phyloP scores from a whole-genome alignment of 2,113 vertebrate genomes.

The Oryzias curvinotus region DNA sequence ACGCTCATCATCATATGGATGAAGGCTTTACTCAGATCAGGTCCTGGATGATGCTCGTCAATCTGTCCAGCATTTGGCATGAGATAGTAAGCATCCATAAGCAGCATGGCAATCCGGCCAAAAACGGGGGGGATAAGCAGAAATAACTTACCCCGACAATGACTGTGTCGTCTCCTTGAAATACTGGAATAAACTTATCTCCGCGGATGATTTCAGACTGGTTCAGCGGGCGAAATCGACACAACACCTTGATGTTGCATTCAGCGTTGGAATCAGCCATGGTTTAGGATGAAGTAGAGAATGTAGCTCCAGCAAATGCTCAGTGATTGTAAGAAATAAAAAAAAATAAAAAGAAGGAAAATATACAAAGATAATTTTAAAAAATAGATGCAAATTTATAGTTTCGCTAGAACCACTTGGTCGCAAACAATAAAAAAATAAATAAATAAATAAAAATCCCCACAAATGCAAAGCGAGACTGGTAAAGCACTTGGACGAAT shows the following conservation, averaged over 20 bases:
- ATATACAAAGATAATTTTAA: background rate
- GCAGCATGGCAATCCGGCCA: constrained; percentile 14
- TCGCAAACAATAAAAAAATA: constrained; percentile 36
- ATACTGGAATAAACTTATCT: constrained; percentile 89
- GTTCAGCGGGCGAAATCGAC: constrained; percentile 90
- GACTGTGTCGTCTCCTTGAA: constrained; percentile 87
- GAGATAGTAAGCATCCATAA: constrained; percentile 24
- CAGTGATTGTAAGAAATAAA: constrained; percentile 3
- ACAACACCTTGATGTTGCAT: constrained; percentile 94
- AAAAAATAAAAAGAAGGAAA: constrained; percentile 3
- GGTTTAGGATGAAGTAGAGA: constrained; percentile 40
- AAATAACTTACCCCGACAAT: constrained; percentile 85
- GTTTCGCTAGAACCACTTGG: constrained; percentile 26
- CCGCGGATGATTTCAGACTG: constrained; percentile 86
- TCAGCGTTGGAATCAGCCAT: constrained; percentile 88
- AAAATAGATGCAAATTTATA: constrained; percentile 6
- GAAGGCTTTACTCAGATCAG: constrained; percentile 30
- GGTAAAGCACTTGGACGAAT: constrained; percentile 47
- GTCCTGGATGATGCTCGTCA: constrained; percentile 17
- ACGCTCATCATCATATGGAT: constrained; percentile 29
- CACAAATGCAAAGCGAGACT: constrained; percentile 31
- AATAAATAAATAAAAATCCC: background rate
- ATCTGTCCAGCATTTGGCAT: constrained; percentile 32
- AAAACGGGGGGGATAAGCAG: background rate
- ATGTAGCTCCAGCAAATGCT: constrained; percentile 28